Evolutionary conservation across 2,888 invertebrate species (phyloP), one percentile per base, ranked within the genome.

Genomic region (Heliconius sara): DNA sequence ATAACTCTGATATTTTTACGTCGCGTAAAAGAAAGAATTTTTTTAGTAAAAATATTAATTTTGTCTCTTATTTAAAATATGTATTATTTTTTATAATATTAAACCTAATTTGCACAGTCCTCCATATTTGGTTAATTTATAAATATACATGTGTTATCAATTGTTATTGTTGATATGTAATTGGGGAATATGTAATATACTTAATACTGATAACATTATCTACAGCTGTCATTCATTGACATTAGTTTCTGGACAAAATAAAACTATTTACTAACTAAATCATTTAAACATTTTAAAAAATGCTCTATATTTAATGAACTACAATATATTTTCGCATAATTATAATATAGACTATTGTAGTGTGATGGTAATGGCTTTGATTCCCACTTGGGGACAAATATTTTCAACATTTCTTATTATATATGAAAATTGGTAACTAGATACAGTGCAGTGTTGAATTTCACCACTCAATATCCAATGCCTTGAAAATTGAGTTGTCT

Each of bases 161-260:
- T 75, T 80, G 73, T 80, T 81, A 27, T 82, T 82, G 78, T 80
- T 82, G 80, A 79, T 82, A 82, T 77, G 66, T 25, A 43, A 79
- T 79, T 39, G 60, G 34, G 63, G 76, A 43, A 60, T 67, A 66
- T 66, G 65, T 39, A 1, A 25, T 60, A 25, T 77, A 65, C 27
- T 52, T 79, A 22, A 74, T 27, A 66, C 25, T 78, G 81, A 82
- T 82, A 82, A 78, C 67, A 34, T 39, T 79, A 82, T 80, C 73
- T 73, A 73, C 77, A 77, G 75, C 77, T 82, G 80, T 82, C 80
- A 79, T 34, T n/a, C 39, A 34, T 77, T 79, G 79, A 79, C 77
- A 63, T 79, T 78, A 73, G 25, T 22, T 73, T 70, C 10, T 12
- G n/a, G 60, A 27, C 19, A 22, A 66, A 60, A 7, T 57, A 60